These are phyloP conservation scores for Poeciliopsis prolifica DNA, from an alignment of 2,113 vertebrate genomes.

Conservation along the genomic window DNA sequence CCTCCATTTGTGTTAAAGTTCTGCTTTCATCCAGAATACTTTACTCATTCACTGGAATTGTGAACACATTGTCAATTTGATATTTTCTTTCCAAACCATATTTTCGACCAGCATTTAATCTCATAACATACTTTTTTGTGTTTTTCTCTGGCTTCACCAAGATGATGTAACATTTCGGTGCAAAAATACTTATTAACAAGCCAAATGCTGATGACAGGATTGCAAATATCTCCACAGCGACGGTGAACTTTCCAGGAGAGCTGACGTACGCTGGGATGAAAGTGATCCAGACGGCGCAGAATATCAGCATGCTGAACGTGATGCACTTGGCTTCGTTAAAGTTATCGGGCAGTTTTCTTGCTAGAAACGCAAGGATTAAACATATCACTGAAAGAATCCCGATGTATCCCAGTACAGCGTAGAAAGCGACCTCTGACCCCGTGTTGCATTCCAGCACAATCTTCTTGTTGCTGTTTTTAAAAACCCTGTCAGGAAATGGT, in stretches of 20 bases:
- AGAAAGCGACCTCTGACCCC: slow-evolving; percentile 76
- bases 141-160: slow-evolving; percentile 78
- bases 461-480: slow-evolving; percentile 63
- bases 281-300: slow-evolving; percentile 81
- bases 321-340: slow-evolving; percentile 82
- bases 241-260: slow-evolving; percentile 80
- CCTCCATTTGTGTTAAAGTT: neutral
- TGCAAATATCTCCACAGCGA: slow-evolving; percentile 81
- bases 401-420: slow-evolving; percentile 75
- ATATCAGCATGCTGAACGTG: slow-evolving; percentile 82
- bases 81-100: neutral
- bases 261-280: slow-evolving; percentile 82
- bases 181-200: slow-evolving; percentile 71
- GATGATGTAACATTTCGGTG: slow-evolving; percentile 79
- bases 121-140: slow-evolving; percentile 66
- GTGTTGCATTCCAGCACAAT: slow-evolving; percentile 79
- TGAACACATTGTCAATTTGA: neutral
- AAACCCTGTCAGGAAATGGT: slow-evolving; percentile 73
- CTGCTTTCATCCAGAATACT: neutral
- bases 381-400: slow-evolving; percentile 68
- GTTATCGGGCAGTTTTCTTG: slow-evolving; percentile 77
- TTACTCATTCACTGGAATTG: neutral
- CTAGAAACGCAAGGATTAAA: slow-evolving; percentile 76
- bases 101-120: neutral
- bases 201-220: slow-evolving; percentile 78